Evolutionary conservation across 2,888 invertebrate species (phyloP).

Genomic region (Coleophora deauratella): DNA sequence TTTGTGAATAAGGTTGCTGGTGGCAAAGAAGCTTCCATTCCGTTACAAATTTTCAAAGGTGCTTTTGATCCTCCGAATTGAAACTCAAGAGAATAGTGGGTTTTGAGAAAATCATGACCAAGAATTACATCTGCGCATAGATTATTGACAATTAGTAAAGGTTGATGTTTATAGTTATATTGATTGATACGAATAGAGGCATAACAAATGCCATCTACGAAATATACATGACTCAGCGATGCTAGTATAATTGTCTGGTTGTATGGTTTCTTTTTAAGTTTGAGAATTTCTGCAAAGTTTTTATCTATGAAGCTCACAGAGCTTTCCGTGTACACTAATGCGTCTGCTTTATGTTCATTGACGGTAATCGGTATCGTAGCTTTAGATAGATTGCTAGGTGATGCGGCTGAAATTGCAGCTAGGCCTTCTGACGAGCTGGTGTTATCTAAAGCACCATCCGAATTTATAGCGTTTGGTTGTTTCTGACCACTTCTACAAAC

Average conservation of each 20-base stretch:
- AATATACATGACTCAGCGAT: neutral
- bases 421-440: neutral
- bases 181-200: neutral
- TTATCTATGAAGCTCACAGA: neutral
- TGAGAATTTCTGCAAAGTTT: neutral
- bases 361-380: neutral
- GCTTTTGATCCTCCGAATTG: neutral
- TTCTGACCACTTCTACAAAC: neutral
- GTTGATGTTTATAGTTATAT: neutral
- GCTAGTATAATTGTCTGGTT: neutral
- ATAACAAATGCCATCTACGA: neutral
- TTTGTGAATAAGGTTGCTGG: neutral
- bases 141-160: neutral
- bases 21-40: neutral
- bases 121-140: neutral
- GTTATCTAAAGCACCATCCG: too few species aligned
- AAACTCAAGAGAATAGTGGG: neutral
- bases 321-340: neutral
- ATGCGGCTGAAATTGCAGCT: neutral
- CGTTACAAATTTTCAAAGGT: neutral
- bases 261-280: neutral
- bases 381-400: neutral
- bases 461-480: neutral
- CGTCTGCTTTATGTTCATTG: neutral
- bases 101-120: neutral